Evolutionary conservation across 1,140 invertebrate genomes (phyloP).

Genomic region (Conopomorpha cramerella): DNA sequence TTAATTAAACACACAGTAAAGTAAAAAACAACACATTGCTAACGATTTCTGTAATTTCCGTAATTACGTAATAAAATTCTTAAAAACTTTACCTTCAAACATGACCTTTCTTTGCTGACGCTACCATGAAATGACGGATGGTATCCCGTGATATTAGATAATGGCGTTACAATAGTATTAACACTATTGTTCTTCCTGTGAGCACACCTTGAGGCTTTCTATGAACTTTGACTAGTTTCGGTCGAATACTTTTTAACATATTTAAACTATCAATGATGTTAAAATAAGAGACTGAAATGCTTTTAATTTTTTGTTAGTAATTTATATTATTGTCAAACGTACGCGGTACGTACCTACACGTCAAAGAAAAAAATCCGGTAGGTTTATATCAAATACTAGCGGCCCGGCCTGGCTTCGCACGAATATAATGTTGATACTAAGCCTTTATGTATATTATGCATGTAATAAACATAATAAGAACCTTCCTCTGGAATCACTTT

Average conservation of each 20-base stretch:
- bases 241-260: neutral
- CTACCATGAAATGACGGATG: constrained; percentile 32
- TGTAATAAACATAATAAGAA: no score
- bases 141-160: constrained; percentile 47
- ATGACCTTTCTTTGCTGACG: no score
- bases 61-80: no score
- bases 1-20: neutral
- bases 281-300: no score
- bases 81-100: no score
- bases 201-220: constrained; percentile 11
- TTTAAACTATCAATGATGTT: no score
- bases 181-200: constrained; percentile 42
- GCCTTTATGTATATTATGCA: no score
- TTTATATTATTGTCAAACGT: neutral
- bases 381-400: no score
- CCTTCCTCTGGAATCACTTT: no score
- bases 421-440: no score
- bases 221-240: neutral
- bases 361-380: neutral
- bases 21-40: neutral
- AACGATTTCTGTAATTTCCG: neutral
- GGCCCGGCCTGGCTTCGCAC: no score
- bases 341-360: neutral
- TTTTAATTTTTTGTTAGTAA: neutral
- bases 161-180: constrained; percentile 54